Base-by-base conservation (phyloP, 2,888 invertebrate species). In the Diachrysia chrysitis region DNA sequence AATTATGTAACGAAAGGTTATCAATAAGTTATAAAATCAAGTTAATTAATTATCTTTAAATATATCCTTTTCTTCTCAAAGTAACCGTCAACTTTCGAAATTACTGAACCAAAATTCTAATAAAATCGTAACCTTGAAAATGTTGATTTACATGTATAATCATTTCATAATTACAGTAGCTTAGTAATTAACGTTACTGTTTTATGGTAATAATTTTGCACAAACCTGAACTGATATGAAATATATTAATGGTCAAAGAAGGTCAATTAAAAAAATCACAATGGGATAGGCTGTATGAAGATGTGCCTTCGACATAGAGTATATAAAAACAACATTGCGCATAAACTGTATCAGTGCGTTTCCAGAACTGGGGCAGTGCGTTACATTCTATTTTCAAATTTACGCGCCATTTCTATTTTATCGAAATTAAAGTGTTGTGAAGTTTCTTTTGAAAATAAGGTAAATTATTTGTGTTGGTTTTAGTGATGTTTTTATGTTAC, bases 301-400 rank as follows among this genome's bases (percentile, higher is more conserved):
- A 89, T 85, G 86, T 82, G 84, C 87, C 87, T 85, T 83, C 86
- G 83, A 81, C 83, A 73, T 71, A 63, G 58, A 67, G 81, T 71
- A 78, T 93, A 93, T 93, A 93, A 88, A 92, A 93, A 91, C 87
- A 89, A 88, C 87, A 88, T 87, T 85, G 83, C 82, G 80, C 84
- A 69, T 75, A 87, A 90, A 87, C 73, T 87, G 83, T 88, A 89
- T 84, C 92, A 93, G 92, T 93, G 83, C 83, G 85, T 85, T 78
- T 73, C 79, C 70, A 78, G 81, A 89, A 85, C 85, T 89, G 74
- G 89, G 84, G 83, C 88, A 80, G 85, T 80, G 82, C 72, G 87
- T 78, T 79, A 74, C 79, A 74, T 79, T 78, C 76, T 66, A 84
- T 83, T 83, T 81, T 78, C 65, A 81, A 83, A 82, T 81, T 84